Percentiles rank a stretch among this genome's conserved stretches.
Conservation (phyloP, 2,113 vertebrate genomes). For the Cacatua alba region DNA sequence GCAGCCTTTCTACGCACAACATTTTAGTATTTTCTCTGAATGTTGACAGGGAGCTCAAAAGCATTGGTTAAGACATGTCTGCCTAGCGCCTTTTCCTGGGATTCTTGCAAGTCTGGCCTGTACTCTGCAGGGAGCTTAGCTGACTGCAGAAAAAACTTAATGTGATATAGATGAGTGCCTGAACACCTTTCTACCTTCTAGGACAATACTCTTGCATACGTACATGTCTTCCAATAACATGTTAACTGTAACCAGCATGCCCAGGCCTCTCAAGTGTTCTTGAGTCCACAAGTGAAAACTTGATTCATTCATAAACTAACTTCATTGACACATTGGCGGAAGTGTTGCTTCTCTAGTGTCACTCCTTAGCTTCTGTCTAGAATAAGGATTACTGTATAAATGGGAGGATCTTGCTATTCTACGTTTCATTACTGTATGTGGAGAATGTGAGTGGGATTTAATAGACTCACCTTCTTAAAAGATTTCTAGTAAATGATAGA, state of each 20-base stretch:
- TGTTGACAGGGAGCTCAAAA: neutral
- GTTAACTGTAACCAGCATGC: neutral
- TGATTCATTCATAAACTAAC: rapidly evolving
- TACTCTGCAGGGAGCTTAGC: neutral
- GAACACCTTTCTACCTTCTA: neutral
- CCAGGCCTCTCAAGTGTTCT: rapidly evolving
- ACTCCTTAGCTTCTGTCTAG: neutral
- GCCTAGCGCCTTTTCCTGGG: neutral
- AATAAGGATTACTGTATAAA: neutral
- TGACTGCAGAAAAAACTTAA: neutral
- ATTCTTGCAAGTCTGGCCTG: neutral
- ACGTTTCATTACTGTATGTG: neutral
- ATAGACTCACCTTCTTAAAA: neutral
- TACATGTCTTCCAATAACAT: too few species aligned
- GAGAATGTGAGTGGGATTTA: neutral
- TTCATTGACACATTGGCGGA: rapidly evolving
- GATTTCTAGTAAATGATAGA: neutral
- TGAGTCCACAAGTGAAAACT: neutral
- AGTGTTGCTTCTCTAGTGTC: neutral
- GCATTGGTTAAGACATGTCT: rapidly evolving
- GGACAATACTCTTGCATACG: rapidly evolving
- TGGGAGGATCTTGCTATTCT: neutral
- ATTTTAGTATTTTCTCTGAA: neutral
- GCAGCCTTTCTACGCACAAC: neutral
- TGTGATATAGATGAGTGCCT: neutral